Conservation (phyloP, 2,113 vertebrate species). For the Nothoprocta perdicaria region DNA sequence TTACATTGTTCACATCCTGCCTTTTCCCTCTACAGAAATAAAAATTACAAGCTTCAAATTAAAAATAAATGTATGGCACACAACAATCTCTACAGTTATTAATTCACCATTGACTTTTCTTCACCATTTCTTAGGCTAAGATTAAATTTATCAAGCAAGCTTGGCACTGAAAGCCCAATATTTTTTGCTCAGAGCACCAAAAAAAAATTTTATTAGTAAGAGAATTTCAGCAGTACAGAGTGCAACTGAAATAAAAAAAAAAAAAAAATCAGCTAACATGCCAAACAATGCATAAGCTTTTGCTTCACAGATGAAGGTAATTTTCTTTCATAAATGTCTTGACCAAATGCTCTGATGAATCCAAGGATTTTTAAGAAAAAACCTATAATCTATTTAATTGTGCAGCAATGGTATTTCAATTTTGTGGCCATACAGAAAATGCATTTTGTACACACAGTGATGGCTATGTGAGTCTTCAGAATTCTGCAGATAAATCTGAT, state of each 20-base stretch:
- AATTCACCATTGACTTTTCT: not conserved
- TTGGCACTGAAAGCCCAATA: not conserved
- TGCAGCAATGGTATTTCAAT: not conserved
- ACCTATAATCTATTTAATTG: not conserved
- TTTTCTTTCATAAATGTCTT: not conserved
- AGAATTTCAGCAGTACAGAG: not conserved
- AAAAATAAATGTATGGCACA: not conserved
- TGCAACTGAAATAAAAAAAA: not conserved
- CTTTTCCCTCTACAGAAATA: not conserved
- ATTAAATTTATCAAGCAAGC: not conserved
- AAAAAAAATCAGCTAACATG: not conserved
- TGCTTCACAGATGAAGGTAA: not conserved
- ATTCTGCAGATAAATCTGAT: not conserved
- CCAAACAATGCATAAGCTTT: not conserved
- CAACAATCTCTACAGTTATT: not conserved
- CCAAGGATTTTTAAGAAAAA: constrained; percentile 9
- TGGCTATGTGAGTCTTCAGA: not conserved
- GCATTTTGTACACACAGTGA: not conserved
- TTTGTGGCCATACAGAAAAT: not conserved
- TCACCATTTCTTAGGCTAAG: not conserved
- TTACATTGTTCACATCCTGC: not conserved
- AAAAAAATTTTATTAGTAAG: constrained; percentile 33
- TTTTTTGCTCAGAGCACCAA: not conserved
- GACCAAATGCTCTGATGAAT: not conserved
- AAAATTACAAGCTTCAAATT: not conserved